Evolutionary conservation across 1,140 invertebrate species (phyloP).

Genomic region (Zaprionus tsacasi): DNA sequence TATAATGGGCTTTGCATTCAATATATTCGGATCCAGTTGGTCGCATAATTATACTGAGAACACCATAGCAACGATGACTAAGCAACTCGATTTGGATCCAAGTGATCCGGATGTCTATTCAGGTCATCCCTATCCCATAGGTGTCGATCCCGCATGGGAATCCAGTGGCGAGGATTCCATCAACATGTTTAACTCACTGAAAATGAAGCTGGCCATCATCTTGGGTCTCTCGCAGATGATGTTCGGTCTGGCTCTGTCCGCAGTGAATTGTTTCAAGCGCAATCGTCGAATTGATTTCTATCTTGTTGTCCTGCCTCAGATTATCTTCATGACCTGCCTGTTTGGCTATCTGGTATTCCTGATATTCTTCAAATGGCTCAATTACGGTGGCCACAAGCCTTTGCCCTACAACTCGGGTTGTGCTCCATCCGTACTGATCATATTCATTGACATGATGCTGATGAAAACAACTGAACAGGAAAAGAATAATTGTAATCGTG

Average conservation of each 20-base stretch:
- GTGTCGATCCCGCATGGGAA: conserved; percentile 93
- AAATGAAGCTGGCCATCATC: conserved; percentile 99
- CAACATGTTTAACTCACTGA: conserved; percentile 97
- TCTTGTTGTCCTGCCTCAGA: conserved; percentile 96
- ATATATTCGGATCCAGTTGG: conserved; percentile 96
- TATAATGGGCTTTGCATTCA: conserved; percentile 96
- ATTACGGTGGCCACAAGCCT: conserved; percentile 96
- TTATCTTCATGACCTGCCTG: conserved; percentile 94
- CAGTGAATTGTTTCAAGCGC: conserved; percentile 96
- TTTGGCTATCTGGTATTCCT: conserved; percentile 97
- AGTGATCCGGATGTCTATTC: conserved; percentile 88
- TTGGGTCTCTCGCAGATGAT: conserved; percentile 98
- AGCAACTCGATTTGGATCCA: conserved; percentile 88
- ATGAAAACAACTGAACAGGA: conserved; percentile 82
- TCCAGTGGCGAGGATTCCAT: conserved; percentile 96
- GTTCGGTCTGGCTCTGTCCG: conserved; percentile 94
- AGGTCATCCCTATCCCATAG: conserved; percentile 82
- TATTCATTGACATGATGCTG: conserved; percentile 93
- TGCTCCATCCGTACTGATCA: conserved; percentile 91
- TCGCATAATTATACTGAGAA: conserved; percentile 88
- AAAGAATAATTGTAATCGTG: conserved; percentile 85
- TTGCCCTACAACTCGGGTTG: conserved; percentile 85
- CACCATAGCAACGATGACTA: conserved; percentile 71
- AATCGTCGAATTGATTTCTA: conserved; percentile 91
- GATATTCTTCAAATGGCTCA: conserved; percentile 96